Conservation (phyloP, 1,140 invertebrate genomes). For the Zaprionus camerounensis region DNA sequence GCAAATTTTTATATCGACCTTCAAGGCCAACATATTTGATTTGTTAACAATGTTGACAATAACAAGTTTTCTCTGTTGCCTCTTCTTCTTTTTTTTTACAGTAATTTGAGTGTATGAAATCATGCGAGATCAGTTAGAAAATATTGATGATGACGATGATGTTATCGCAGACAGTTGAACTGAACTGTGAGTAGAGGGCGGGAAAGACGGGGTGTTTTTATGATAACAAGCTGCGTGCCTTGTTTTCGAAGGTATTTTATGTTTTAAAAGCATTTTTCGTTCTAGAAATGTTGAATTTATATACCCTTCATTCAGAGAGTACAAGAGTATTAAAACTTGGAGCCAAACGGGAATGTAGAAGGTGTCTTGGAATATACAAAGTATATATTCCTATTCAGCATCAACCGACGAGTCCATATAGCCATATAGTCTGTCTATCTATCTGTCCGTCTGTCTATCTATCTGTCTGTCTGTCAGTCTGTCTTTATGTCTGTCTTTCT, state of each 20-base stretch:
- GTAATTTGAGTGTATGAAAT: slow-evolving; percentile 33
- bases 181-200: not conserved
- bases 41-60: slow-evolving; percentile 34
- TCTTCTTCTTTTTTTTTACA: not conserved
- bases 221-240: not conserved
- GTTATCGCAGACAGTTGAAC: not conserved
- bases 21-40: slow-evolving; percentile 54
- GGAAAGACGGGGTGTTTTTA: not conserved
- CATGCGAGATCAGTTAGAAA: slow-evolving; percentile 51
- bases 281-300: not conserved
- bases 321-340: too few relatives aligned
- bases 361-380: too few relatives aligned
- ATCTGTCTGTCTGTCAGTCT: too few relatives aligned
- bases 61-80: not conserved
- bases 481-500: too few relatives aligned
- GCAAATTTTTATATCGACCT: slow-evolving; percentile 42
- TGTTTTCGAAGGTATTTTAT: not conserved
- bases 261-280: too few relatives aligned
- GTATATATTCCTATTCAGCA: too few relatives aligned
- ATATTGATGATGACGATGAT: slow-evolving; percentile 18
- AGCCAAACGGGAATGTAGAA: too few relatives aligned
- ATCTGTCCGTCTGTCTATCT: too few relatives aligned
- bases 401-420: too few relatives aligned
- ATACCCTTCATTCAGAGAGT: not conserved
- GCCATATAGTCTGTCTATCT: too few relatives aligned